Evolutionary conservation across 1,140 invertebrate species (phyloP).

Genomic region (Leptinotarsa undecemlineata): DNA sequence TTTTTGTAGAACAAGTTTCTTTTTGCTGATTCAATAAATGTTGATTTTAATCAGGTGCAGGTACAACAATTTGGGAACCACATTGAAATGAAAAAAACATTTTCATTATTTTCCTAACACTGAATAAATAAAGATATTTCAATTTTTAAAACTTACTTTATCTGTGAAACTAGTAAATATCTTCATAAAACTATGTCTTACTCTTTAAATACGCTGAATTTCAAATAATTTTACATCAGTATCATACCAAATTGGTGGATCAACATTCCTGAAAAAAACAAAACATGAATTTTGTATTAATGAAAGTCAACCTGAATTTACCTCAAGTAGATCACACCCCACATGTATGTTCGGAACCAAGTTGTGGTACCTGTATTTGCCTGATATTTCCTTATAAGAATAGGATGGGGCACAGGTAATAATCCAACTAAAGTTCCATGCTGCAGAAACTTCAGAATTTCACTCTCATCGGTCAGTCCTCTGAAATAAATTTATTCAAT

Average conservation of each 20-base stretch:
- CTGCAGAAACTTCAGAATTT: slow-evolving; percentile 98
- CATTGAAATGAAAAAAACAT: slow-evolving; percentile 3
- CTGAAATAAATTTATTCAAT: slow-evolving; percentile 58
- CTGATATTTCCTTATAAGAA: slow-evolving; percentile 98
- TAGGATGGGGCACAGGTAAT: slow-evolving; percentile 97
- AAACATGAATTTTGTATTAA: slow-evolving; percentile 8
- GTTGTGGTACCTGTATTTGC: slow-evolving; percentile 97
- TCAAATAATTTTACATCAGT: slow-evolving; percentile 99
- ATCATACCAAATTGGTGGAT: slow-evolving; percentile 99
- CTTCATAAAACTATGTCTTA: not conserved
- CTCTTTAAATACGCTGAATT: slow-evolving; percentile 82
- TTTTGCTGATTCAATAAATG: too few species aligned
- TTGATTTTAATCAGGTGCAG: not conserved
- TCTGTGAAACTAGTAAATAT: not conserved
- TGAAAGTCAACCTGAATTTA: slow-evolving; percentile 50
- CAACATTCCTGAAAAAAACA: slow-evolving; percentile 81
- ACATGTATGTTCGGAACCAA: slow-evolving; percentile 99
- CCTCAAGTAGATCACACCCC: slow-evolving; percentile 98
- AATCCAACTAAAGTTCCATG: slow-evolving; percentile 97
- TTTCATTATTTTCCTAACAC: not conserved
- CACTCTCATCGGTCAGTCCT: slow-evolving; percentile 98
- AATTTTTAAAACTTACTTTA: too few species aligned
- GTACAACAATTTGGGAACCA: not conserved
- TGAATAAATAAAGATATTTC: too few species aligned
- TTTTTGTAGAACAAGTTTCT: too few species aligned